Percentiles rank a stretch among this genome's conserved stretches.
phyloP scores from a whole-genome alignment of 2,797 vertebrate genomes.

The Astyanax mexicanus region DNA sequence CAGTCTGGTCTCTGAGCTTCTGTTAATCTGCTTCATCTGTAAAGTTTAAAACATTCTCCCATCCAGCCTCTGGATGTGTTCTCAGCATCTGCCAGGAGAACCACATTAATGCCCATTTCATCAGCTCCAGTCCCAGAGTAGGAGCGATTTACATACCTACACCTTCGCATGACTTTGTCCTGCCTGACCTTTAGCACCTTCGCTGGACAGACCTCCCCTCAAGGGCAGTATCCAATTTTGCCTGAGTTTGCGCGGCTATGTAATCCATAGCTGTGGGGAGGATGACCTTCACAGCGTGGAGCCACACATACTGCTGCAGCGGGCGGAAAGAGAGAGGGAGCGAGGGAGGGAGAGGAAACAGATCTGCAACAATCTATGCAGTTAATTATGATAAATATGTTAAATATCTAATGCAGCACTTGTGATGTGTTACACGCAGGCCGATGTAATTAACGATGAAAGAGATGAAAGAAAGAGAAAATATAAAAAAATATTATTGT shows the following conservation, averaged over 20 bases:
- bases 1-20: slow-evolving; percentile 39
- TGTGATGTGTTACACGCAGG: too few relatives aligned
- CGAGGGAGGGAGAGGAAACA: neutral
- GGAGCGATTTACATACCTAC: neutral
- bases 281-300: slow-evolving; percentile 82
- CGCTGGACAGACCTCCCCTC: slow-evolving; percentile 67
- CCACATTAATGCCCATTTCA: neutral
- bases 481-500: too few relatives aligned
- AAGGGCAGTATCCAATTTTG: slow-evolving; percentile 81
- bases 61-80: neutral
- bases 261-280: slow-evolving; percentile 81
- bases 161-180: neutral
- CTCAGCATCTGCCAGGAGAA: neutral
- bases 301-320: slow-evolving; percentile 55
- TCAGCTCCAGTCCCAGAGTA: neutral
- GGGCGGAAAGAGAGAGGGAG: slow-evolving; percentile 20
- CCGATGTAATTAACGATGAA: too few relatives aligned
- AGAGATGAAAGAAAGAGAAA: too few relatives aligned
- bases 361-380: too few relatives aligned
- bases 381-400: too few relatives aligned
- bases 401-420: too few relatives aligned
- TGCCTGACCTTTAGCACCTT: slow-evolving; percentile 38
- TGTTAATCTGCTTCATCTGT: slow-evolving; percentile 36
- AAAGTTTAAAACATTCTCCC: slow-evolving; percentile 48
- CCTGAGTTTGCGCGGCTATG: slow-evolving; percentile 73